phyloP scores from a whole-genome alignment of 2,888 invertebrate genomes.

The Parnassius apollo region DNA sequence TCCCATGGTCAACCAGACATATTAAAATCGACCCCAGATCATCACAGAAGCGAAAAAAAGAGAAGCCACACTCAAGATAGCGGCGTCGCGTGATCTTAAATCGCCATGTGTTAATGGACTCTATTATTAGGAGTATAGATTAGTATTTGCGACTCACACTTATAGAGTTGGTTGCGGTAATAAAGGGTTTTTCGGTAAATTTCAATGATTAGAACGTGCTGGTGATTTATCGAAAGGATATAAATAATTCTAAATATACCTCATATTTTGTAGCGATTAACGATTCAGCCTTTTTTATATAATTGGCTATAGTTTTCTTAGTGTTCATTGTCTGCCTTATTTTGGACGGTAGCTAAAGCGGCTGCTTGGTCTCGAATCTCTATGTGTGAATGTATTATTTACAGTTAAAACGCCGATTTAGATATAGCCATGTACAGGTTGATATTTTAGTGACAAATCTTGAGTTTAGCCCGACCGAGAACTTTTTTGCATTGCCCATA shows the following conservation, averaged over 20 bases:
- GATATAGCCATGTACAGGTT: slow-evolving; percentile 21
- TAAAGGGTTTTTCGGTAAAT: slow-evolving; percentile 12
- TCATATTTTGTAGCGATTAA: slow-evolving; percentile 70
- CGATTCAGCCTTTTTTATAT: slow-evolving; percentile 50
- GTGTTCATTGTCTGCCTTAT: slow-evolving; percentile 34
- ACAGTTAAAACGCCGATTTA: slow-evolving; percentile 19
- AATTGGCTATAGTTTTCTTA: slow-evolving; percentile 44
- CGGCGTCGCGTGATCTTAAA: slow-evolving; percentile 50
- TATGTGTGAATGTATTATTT: slow-evolving; percentile 34
- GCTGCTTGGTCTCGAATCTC: slow-evolving; percentile 35
- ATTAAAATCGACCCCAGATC: slow-evolving; percentile 92
- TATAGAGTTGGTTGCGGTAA: slow-evolving; percentile 17
- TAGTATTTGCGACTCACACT: slow-evolving; percentile 10
- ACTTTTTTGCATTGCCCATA: no score
- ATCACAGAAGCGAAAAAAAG: slow-evolving; percentile 79
- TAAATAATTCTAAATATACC: slow-evolving; percentile 61
- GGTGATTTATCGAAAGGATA: slow-evolving; percentile 7
- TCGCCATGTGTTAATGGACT: slow-evolving; percentile 22
- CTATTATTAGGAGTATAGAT: slow-evolving; percentile 31
- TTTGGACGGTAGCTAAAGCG: slow-evolving; percentile 41
- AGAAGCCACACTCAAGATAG: slow-evolving; percentile 63
- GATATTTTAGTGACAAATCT: slow-evolving; percentile 25
- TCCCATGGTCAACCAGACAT: slow-evolving; percentile 89
- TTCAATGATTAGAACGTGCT: slow-evolving; percentile 1
- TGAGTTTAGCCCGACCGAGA: no score